Evolutionary conservation across 2,888 invertebrate genomes (phyloP).

Genomic region (Tetranychus piercei): DNA sequence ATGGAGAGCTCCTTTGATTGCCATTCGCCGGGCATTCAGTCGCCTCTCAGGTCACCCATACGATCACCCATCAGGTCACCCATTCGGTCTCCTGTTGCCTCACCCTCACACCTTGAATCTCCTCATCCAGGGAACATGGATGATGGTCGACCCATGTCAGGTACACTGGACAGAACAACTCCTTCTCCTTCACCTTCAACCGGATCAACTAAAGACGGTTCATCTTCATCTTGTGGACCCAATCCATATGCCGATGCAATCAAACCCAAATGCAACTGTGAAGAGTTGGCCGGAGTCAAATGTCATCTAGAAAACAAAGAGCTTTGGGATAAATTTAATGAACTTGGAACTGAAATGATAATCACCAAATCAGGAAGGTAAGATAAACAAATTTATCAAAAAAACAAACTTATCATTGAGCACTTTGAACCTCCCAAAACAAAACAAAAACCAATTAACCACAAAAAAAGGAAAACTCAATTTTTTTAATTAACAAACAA

Average conservation of each 20-base stretch:
- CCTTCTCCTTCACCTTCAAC: slow-evolving; percentile 10
- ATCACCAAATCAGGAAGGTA: slow-evolving; percentile 80
- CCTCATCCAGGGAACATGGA: not conserved
- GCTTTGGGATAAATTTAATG: slow-evolving; percentile 30
- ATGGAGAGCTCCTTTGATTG: slow-evolving; percentile 3
- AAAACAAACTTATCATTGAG: not conserved
- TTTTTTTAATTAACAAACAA: too few species aligned
- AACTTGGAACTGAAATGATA: slow-evolving; percentile 86
- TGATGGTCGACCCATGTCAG: not conserved
- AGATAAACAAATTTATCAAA: slow-evolving; percentile 22
- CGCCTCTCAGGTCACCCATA: too few species aligned
- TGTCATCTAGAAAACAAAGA: slow-evolving; percentile 38
- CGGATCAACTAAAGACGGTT: slow-evolving; percentile 11
- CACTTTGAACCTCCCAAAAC: too few species aligned
- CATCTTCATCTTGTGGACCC: not conserved
- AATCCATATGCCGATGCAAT: slow-evolving; percentile 15
- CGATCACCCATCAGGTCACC: not conserved
- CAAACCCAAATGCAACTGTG: slow-evolving; percentile 28
- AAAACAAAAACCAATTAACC: too few species aligned
- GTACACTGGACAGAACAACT: not conserved
- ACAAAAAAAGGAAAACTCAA: too few species aligned
- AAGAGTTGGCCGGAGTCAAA: slow-evolving; percentile 30
- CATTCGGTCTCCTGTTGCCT: not conserved
- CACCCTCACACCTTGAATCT: not conserved
- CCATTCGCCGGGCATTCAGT: not conserved